Percentiles rank a stretch among this genome's conserved stretches.
These are phyloP conservation scores for Ameiurus melas DNA, from an alignment of 2,113 vertebrate species.

Conservation along the genomic window DNA sequence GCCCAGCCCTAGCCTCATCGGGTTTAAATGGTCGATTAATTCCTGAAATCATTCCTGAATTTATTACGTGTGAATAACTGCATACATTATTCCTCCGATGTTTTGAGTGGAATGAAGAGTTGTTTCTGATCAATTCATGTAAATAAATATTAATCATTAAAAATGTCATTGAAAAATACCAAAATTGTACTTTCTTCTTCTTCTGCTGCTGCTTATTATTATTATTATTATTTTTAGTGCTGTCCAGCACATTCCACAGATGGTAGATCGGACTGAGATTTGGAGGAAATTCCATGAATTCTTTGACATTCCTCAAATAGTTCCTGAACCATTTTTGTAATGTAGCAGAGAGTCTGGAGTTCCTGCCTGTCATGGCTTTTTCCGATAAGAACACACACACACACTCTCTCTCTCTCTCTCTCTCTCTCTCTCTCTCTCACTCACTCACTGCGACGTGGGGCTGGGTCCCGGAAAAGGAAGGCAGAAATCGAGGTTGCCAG, in stretches of 20 bases:
- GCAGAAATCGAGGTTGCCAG: not conserved
- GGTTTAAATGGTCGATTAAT: not conserved
- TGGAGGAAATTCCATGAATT: no score
- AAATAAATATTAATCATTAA: conserved; percentile 2
- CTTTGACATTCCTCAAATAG: no score
- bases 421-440: no score
- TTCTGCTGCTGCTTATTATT: not conserved
- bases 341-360: no score
- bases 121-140: not conserved
- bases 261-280: no score
- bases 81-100: no score
- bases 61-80: not conserved
- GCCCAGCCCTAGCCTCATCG: no score
- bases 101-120: not conserved
- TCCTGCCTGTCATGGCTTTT: not conserved
- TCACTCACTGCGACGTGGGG: conserved; percentile 7
- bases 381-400: not conserved
- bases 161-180: not conserved
- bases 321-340: no score
- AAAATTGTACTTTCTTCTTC: not conserved
- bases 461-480: not conserved
- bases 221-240: not conserved
- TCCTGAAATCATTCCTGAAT: not conserved
- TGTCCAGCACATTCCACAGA: no score
- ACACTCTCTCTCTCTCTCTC: no score